Percentiles rank a stretch among this genome's conserved stretches.
These are phyloP conservation scores for Heliconius ismenius DNA, from an alignment of 2,888 invertebrate species.

Conservation along the genomic window DNA sequence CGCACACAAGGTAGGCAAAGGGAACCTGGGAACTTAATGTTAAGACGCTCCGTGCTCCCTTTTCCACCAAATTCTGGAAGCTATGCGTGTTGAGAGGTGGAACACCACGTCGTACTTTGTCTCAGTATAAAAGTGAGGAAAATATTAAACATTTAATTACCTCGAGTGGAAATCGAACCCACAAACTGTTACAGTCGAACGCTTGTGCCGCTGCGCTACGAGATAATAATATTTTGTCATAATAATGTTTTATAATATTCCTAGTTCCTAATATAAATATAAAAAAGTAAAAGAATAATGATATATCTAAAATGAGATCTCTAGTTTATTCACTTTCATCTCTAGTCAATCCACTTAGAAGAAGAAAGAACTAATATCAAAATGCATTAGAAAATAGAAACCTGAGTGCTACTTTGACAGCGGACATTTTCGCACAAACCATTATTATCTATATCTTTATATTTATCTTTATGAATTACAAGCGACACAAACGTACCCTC, in stretches of 20 bases:
- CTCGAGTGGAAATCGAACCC: too few relatives aligned
- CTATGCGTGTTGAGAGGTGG: too few relatives aligned
- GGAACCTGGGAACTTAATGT: too few relatives aligned
- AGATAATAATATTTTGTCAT: not conserved
- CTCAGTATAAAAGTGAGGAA: too few relatives aligned
- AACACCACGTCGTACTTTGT: too few relatives aligned
- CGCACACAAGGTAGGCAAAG: too few relatives aligned
- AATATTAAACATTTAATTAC: too few relatives aligned
- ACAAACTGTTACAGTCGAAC: too few relatives aligned
- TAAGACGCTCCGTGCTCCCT: too few relatives aligned
- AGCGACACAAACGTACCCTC: too few relatives aligned
- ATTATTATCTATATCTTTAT: not conserved
- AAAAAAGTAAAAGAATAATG: not conserved
- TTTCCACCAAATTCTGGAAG: too few relatives aligned
- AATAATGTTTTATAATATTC: not conserved
- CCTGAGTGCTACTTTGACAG: not conserved
- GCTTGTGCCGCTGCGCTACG: too few relatives aligned
- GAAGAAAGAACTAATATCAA: not conserved
- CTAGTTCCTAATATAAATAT: not conserved
- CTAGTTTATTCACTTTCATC: not conserved
- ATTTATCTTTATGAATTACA: not conserved
- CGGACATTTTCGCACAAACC: not conserved
- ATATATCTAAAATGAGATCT: conserved; percentile 5
- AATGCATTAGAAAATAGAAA: not conserved
- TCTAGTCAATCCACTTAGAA: not conserved